Evolutionary conservation across 2,113 vertebrate species (phyloP).

Genomic region (Numida meleagris): DNA sequence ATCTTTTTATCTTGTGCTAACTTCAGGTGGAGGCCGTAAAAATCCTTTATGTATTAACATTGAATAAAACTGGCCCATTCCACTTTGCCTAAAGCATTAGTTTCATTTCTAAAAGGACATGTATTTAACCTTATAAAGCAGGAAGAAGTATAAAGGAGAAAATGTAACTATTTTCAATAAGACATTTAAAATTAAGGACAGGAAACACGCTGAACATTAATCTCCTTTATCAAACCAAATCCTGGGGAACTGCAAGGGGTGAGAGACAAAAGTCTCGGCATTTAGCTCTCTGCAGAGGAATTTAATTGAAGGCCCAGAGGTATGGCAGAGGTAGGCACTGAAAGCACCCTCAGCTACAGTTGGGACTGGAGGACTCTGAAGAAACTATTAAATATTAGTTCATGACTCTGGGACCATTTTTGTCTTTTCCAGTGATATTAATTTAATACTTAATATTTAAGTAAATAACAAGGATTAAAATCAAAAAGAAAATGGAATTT

Average conservation of each 20-base stretch:
- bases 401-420: fast-evolving
- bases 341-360: background rate
- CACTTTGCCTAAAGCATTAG: background rate
- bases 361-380: background rate
- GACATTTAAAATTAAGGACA: background rate
- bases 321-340: background rate
- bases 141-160: background rate
- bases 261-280: background rate
- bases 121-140: background rate
- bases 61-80: background rate
- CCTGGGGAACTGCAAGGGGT: background rate
- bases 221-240: background rate
- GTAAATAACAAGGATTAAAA: background rate
- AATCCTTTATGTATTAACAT: background rate
- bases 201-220: background rate
- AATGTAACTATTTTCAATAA: constrained; percentile 8
- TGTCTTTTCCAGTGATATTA: background rate
- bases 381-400: background rate
- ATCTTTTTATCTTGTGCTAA: constrained; percentile 41
- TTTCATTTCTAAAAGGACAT: background rate
- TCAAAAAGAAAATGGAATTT: background rate
- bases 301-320: background rate
- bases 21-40: constrained; percentile 20
- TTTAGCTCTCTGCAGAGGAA: background rate
- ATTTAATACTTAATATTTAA: background rate